A percentile compares a stretch with the other conserved stretches of the same genome.
Conservation (phyloP, 2,888 invertebrate species). For the Monoplex corrugatus region DNA sequence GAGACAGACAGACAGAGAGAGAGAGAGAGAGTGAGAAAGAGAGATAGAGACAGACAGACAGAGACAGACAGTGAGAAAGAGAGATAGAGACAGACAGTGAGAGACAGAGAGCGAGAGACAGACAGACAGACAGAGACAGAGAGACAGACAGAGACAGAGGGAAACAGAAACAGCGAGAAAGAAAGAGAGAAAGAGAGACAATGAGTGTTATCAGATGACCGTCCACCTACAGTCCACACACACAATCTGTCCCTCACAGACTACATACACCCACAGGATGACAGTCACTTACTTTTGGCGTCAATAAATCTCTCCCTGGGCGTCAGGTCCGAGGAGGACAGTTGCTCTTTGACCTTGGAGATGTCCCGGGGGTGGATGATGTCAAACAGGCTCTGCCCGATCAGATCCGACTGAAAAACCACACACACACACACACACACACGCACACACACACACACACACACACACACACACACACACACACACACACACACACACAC, state of each 20-base stretch:
- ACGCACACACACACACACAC: background rate
- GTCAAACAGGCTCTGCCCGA: conserved; percentile 95
- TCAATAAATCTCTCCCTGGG: conserved; percentile 94
- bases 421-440: background rate
- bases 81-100: too few relatives aligned
- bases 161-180: too few relatives aligned
- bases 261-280: too few relatives aligned
- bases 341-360: conserved; percentile 95
- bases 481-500: background rate
- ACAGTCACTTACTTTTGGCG: conserved; percentile 92
- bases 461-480: background rate
- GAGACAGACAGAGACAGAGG: too few relatives aligned
- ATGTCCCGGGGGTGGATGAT: conserved; percentile 97
- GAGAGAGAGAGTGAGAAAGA: background rate
- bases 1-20: background rate
- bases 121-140: too few relatives aligned
- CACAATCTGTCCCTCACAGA: too few relatives aligned
- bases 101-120: too few relatives aligned
- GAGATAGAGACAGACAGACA: background rate
- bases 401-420: conserved; percentile 87
- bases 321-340: conserved; percentile 93
- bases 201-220: too few relatives aligned
- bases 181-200: too few relatives aligned
- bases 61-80: too few relatives aligned
- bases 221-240: too few relatives aligned